Evolutionary conservation across 2,888 invertebrate species (phyloP).

Genomic region (Eilema caniola): DNA sequence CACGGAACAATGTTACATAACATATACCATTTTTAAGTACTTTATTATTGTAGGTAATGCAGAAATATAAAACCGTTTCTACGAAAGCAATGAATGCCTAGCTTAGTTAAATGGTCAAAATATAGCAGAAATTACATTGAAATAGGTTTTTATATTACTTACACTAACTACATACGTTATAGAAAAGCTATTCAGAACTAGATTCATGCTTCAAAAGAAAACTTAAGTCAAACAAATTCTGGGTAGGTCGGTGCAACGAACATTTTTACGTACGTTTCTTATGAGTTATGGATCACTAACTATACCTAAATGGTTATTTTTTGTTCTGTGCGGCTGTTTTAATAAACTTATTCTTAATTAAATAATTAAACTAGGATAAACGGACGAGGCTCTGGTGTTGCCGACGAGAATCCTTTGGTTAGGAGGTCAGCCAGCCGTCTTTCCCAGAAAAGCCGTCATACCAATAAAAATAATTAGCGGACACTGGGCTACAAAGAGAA

Average conservation of each 20-base stretch:
- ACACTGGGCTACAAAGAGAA: too few species aligned
- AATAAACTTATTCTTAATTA: too few species aligned
- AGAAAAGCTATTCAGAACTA: neutral
- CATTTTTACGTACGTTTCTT: neutral
- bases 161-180: neutral
- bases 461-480: too few species aligned
- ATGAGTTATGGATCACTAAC: neutral
- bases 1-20: too few species aligned
- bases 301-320: neutral
- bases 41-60: neutral
- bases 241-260: neutral
- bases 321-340: neutral
- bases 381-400: too few species aligned
- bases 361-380: too few species aligned
- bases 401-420: too few species aligned
- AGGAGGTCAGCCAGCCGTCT: too few species aligned
- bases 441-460: too few species aligned
- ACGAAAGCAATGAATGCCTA: neutral
- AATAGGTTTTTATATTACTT: neutral
- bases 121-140: neutral
- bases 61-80: neutral
- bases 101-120: neutral
- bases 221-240: neutral
- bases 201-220: neutral
- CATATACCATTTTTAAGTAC: neutral